A percentile compares a stretch with the other conserved stretches of the same genome.
Conservation (phyloP, 2,113 vertebrate genomes). For the Rattus rattus region DNA sequence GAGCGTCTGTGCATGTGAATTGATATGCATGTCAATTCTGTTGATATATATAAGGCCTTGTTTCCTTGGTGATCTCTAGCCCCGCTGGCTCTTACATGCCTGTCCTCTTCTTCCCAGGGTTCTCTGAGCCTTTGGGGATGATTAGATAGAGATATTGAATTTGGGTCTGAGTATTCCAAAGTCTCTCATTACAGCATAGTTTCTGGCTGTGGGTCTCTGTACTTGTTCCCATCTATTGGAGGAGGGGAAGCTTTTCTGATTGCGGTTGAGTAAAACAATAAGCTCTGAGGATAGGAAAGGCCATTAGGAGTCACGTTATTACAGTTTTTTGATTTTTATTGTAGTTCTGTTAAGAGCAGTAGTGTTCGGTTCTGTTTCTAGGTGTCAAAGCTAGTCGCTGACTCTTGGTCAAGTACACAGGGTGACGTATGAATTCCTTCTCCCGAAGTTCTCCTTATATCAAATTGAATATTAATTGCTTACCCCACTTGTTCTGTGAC, state of each 20-base stretch:
- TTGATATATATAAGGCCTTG: background rate
- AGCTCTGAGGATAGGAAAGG: background rate
- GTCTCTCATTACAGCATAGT: background rate
- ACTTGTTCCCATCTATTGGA: background rate
- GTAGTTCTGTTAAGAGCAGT: background rate
- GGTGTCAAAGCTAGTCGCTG: background rate
- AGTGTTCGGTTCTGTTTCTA: background rate
- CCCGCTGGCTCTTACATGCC: rapidly evolving
- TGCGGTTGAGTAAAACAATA: background rate
- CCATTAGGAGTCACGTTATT: background rate
- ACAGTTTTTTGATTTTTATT: background rate
- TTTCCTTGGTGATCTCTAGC: too few species aligned
- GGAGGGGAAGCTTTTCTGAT: background rate
- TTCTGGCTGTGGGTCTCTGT: background rate
- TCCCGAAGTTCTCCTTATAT: background rate
- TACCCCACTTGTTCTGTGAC: background rate
- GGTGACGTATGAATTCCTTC: background rate
- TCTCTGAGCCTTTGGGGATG: background rate
- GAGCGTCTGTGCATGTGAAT: background rate
- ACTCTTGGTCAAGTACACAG: background rate
- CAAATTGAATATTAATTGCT: background rate
- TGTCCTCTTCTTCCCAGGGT: background rate
- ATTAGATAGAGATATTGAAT: background rate
- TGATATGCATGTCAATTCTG: background rate
- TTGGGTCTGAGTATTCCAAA: background rate